Percentiles rank a stretch among this genome's conserved stretches.
Conservation (phyloP, 2,888 invertebrate species). For the Romanomermis culicivorax region DNA sequence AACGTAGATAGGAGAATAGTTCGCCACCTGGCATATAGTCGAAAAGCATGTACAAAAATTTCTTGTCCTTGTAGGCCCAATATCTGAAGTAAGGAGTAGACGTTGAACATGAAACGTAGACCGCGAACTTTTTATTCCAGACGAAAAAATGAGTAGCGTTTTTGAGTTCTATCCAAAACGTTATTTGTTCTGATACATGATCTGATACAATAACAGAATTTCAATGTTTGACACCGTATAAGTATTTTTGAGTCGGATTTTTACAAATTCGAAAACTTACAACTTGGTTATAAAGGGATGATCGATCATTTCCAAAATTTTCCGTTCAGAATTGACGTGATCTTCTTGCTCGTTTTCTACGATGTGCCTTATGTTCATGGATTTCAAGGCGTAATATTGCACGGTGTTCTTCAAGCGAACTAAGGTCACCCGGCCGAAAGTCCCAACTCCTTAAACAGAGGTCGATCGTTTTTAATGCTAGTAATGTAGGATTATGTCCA, state of each 20-base stretch:
- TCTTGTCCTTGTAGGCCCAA: conserved; percentile 72
- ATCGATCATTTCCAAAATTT: conserved; percentile 54
- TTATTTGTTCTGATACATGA: no score
- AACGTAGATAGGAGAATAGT: conserved; percentile 77
- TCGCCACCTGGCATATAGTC: conserved; percentile 93
- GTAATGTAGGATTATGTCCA: no score
- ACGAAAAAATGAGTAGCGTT: no score
- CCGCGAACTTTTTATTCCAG: no score
- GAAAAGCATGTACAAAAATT: conserved; percentile 82
- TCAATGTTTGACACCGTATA: no score
- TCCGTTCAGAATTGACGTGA: conserved; percentile 90
- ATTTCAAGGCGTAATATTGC: conserved; percentile 74
- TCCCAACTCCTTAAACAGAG: conserved; percentile 47
- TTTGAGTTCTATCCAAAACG: no score
- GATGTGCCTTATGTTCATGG: conserved; percentile 73
- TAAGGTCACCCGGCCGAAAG: conserved; percentile 79
- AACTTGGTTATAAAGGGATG: conserved; percentile 90
- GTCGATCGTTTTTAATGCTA: background rate
- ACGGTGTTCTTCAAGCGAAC: conserved; percentile 38
- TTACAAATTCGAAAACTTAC: conserved; percentile 39
- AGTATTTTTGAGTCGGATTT: no score
- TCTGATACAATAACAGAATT: no score
- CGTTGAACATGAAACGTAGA: no score
- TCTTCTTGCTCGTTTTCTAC: conserved; percentile 79
- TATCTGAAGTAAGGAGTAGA: conserved; percentile 45